Percentiles rank a stretch among this genome's conserved stretches.
These are phyloP conservation scores for Rhizomys pruinosus DNA, from an alignment of 2,113 vertebrate species.

Conservation along the genomic window DNA sequence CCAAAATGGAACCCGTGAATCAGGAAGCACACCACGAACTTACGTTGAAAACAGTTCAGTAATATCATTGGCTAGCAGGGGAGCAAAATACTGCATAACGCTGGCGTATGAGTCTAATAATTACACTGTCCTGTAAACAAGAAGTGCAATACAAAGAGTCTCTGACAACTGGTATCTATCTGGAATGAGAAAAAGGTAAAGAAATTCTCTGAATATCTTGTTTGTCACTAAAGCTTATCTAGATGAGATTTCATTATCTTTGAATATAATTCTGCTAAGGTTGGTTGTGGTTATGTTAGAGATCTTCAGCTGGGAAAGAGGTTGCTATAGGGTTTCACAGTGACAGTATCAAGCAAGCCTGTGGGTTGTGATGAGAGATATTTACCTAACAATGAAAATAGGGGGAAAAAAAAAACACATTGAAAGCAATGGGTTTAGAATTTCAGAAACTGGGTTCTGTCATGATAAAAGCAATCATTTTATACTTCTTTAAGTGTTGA, in stretches of 20 bases:
- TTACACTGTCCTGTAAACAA: background rate
- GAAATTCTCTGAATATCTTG: background rate
- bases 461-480: constrained; percentile 7
- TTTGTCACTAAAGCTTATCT: background rate
- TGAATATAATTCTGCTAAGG: constrained; percentile 10
- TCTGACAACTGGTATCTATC: background rate
- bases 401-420: background rate
- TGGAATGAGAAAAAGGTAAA: background rate
- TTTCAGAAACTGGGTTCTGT: background rate
- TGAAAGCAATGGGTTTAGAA: constrained; percentile 16
- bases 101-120: constrained; percentile 25
- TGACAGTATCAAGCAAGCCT: constrained; percentile 19
- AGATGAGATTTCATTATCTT: constrained; percentile 46
- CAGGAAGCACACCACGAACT: constrained; percentile 10
- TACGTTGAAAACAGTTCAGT: background rate
- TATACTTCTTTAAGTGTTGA: background rate
- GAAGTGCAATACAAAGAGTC: background rate
- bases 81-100: background rate
- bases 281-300: constrained; percentile 49
- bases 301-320: background rate
- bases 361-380: constrained; percentile 34
- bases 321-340: background rate
- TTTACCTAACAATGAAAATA: constrained; percentile 12
- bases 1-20: background rate
- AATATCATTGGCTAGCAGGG: background rate